Base-by-base conservation (phyloP, 2,888 invertebrate species). In the Orthosia gracilis region DNA sequence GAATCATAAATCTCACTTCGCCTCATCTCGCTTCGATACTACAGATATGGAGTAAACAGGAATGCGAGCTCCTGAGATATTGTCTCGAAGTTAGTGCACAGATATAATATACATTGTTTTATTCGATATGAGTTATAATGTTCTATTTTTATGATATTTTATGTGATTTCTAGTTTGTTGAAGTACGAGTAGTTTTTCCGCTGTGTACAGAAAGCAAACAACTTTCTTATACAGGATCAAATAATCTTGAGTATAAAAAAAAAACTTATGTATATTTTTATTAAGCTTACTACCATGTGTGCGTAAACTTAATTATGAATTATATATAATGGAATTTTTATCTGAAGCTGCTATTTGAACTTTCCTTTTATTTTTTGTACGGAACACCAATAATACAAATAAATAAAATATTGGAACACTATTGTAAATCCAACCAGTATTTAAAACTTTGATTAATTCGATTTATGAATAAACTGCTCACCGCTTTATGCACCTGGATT, bases 1-100 rank as follows among this genome's bases (percentile, higher is more conserved):
- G 94, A 93, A 92, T 93, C 95, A 96, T 96, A 96, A 96, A 96
- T 96, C 96, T 95, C 94, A 94, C 94, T 96, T 96, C 94, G 94
- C 94, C 91, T 94, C 95, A 95, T 94, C 95, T 94, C 92, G 91
- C 89, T 87, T 91, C 94, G 95, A 96, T 95, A 95, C 93, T 90
- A 89, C 89, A 92, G 94, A 94, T 95, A 94, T 92, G 92, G 91
- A 92, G 94, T 94, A 94, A 94, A 94, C 92, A 93, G 90, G 85
- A 86, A 85, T 83, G 85, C 81, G 81, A 83, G 88, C 88, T 89
- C 86, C 88, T 87, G 88, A 87, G 86, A 87, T 87, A 87, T 86
- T 84, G 84, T 87, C 82, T 83, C 80, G 78, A 72, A 82, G 72
- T 87, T 86, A 82, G 76, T 79, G 78, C 80, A 69, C 73, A 85